Conservation (phyloP, 2,113 vertebrate genomes). For the Illadopsis cleaveri region DNA sequence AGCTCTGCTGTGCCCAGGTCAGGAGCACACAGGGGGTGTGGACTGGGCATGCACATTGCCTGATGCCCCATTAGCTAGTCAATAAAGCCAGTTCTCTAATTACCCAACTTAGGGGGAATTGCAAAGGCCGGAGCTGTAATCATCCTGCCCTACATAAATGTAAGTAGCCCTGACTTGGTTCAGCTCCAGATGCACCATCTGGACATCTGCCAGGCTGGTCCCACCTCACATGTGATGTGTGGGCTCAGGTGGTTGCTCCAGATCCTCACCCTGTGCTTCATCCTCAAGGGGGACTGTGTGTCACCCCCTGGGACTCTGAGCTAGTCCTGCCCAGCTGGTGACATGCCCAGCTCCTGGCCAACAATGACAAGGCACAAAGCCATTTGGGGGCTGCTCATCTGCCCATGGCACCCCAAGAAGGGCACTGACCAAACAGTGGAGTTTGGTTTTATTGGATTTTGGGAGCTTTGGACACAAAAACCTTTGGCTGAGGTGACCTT, state of each 20-base stretch:
- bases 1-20: not conserved
- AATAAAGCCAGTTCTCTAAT: slow-evolving; percentile 37
- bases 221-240: fast-evolving
- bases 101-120: not conserved
- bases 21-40: not conserved
- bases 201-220: not conserved
- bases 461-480: not conserved
- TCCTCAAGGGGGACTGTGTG: not conserved
- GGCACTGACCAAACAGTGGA: fast-evolving
- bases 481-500: not conserved
- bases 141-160: slow-evolving; percentile 37
- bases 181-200: not conserved
- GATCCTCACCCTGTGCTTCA: not conserved
- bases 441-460: not conserved
- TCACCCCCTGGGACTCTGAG: not conserved
- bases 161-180: not conserved
- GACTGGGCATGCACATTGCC: fast-evolving
- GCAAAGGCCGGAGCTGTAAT: not conserved
- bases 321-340: not conserved
- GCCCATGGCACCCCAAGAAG: not conserved
- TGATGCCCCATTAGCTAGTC: not conserved
- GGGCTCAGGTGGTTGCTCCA: not conserved
- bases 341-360: not conserved
- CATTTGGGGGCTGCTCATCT: not conserved
- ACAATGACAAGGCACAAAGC: not conserved